These are phyloP conservation scores for Caracal caracal DNA, from an alignment of 2,113 vertebrate genomes.

Conservation along the genomic window DNA sequence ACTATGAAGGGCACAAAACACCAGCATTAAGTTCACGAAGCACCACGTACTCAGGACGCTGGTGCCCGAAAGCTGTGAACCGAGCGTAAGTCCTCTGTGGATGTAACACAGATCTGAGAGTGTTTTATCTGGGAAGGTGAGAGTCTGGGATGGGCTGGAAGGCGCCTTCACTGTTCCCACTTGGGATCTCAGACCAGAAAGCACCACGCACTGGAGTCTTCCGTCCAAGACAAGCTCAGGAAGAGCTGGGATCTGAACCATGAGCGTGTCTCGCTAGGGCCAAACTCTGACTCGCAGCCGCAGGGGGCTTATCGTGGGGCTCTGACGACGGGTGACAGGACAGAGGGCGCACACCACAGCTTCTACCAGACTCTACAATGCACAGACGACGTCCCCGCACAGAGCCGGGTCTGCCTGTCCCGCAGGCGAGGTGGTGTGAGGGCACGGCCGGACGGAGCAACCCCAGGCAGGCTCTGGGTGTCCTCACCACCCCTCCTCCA, in stretches of 20 bases:
- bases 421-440: not conserved
- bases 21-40: not conserved
- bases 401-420: not conserved
- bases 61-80: not conserved
- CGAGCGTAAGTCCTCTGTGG: not conserved
- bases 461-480: not conserved
- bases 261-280: no score
- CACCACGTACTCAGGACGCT: rapidly evolving
- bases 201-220: rapidly evolving
- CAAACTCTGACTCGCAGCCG: not conserved
- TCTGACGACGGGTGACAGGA: not conserved
- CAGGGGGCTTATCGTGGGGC: not conserved
- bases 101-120: not conserved
- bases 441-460: not conserved
- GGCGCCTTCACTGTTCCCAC: rapidly evolving
- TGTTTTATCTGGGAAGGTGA: not conserved
- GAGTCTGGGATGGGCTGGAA: not conserved
- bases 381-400: not conserved
- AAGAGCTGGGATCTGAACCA: not conserved
- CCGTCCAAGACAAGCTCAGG: rapidly evolving
- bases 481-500: no score
- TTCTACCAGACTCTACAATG: not conserved
- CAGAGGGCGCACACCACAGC: rapidly evolving
- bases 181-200: no score
- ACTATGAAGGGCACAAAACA: not conserved